These are phyloP conservation scores for Miniopterus natalensis DNA, from an alignment of 2,113 vertebrate species.

Conservation along the genomic window DNA sequence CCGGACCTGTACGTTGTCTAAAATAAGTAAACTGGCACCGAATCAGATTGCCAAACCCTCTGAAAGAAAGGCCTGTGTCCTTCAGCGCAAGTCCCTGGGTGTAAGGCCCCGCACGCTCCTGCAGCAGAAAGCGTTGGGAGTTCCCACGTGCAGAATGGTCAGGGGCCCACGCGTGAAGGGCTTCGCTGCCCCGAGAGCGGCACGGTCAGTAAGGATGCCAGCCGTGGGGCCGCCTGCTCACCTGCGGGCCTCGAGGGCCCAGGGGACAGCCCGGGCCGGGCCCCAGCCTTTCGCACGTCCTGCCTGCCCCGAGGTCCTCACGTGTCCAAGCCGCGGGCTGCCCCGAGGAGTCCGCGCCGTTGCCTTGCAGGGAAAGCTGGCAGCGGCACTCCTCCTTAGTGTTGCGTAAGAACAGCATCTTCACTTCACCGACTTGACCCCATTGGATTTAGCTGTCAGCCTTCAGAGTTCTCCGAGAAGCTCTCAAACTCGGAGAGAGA, in stretches of 20 bases:
- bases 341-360: conserved; percentile 28
- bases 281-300: conserved; percentile 58
- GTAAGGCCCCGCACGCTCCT: not conserved
- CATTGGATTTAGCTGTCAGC: conserved; percentile 76
- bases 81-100: not conserved
- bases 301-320: conserved; percentile 52
- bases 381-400: conserved; percentile 44
- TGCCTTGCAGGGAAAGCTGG: conserved; percentile 75
- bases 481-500: conserved; percentile 63
- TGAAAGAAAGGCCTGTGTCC: not conserved
- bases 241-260: conserved; percentile 30
- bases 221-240: conserved; percentile 46
- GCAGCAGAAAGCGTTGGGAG: conserved; percentile 14
- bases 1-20: not conserved
- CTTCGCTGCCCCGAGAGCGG: no score
- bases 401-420: conserved; percentile 72
- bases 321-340: conserved; percentile 44
- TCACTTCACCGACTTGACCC: conserved; percentile 68
- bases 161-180: no score
- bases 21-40: not conserved
- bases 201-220: not conserved
- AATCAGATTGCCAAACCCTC: not conserved
- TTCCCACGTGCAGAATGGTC: not conserved
- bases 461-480: conserved; percentile 65
- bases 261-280: conserved; percentile 53